phyloP scores from a whole-genome alignment of 1,140 invertebrate species.

The Megathymus violae region DNA sequence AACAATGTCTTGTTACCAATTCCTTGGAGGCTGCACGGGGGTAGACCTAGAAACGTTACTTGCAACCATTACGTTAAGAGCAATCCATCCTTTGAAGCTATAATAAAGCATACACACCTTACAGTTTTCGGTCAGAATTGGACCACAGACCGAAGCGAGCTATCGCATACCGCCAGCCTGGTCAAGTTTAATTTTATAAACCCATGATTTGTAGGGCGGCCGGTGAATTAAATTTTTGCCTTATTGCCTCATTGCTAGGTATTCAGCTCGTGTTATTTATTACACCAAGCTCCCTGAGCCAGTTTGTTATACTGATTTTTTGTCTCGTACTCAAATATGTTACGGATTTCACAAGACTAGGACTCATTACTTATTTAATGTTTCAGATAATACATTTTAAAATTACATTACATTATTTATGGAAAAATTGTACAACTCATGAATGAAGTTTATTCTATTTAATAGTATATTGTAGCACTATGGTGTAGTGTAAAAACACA shows the following conservation, averaged over 20 bases:
- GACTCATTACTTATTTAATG: no score
- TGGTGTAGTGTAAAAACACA: conserved; percentile 13
- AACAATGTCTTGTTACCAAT: no score
- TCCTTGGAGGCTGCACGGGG: no score
- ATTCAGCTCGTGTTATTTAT: conserved; percentile 24
- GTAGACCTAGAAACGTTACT: no score
- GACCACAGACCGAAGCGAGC: conserved; percentile 4
- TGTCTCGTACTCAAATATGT: conserved; percentile 17
- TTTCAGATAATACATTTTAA: no score
- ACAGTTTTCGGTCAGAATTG: background rate
- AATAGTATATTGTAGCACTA: background rate
- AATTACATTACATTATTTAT: background rate
- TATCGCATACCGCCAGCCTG: conserved; percentile 33
- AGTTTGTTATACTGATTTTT: conserved; percentile 13
- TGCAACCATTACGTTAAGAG: no score
- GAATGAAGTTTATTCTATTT: no score
- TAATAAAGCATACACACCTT: no score
- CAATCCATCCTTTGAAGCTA: no score
- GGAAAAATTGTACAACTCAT: no score
- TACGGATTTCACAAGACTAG: background rate
- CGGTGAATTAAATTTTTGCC: conserved; percentile 44
- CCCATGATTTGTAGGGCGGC: conserved; percentile 51
- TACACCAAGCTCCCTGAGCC: conserved; percentile 7
- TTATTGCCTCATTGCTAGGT: conserved; percentile 38
- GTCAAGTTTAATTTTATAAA: conserved; percentile 51